phyloP scores from a whole-genome alignment of 2,797 vertebrate genomes.

The Rousettus madagascariensis region DNA sequence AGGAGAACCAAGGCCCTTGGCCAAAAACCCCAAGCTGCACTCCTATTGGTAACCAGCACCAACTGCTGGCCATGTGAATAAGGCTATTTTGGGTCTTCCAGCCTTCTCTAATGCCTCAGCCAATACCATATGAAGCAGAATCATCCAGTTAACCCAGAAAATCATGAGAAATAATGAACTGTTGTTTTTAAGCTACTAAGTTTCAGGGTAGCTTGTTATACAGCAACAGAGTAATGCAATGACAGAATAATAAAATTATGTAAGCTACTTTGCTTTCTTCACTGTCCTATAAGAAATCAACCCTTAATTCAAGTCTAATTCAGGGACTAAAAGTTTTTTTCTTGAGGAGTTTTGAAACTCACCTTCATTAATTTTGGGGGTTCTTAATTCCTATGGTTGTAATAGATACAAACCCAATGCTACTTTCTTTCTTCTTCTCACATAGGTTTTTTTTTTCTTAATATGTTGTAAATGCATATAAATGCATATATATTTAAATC shows the following conservation, averaged over 20 bases:
- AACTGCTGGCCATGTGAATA: not conserved
- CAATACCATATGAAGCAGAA: not conserved
- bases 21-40: not conserved
- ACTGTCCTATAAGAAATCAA: not conserved
- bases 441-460: not conserved
- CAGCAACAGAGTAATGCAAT: not conserved
- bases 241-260: not conserved
- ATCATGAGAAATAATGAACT: not conserved
- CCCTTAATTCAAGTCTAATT: not conserved
- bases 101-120: not conserved
- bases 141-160: not conserved
- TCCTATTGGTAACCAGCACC: not conserved
- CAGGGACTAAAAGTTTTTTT: not conserved
- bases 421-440: not conserved
- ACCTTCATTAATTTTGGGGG: not conserved
- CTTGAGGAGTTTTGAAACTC: not conserved
- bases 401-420: not conserved
- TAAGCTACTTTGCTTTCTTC: not conserved
- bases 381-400: not conserved
- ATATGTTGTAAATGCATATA: not conserved
- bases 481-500: not conserved
- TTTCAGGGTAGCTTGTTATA: constrained; percentile 17
- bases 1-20: not conserved
- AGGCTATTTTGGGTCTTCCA: constrained; percentile 7
- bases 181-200: not conserved